A percentile compares a stretch with the other conserved stretches of the same genome.
phyloP scores from a whole-genome alignment of 2,888 invertebrate species.

The Helobdella robusta region DNA sequence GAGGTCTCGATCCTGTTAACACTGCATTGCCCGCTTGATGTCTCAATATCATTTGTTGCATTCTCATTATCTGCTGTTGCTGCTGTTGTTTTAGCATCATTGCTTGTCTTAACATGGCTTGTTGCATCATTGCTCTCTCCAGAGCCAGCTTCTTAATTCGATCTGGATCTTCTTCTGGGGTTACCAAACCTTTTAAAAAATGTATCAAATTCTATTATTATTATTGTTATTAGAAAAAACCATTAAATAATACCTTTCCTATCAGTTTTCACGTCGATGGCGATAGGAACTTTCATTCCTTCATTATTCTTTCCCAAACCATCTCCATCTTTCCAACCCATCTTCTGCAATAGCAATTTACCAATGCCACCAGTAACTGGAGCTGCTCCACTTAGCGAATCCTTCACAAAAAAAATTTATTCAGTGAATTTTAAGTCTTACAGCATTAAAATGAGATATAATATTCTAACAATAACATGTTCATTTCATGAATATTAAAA shows the following conservation, averaged over 20 bases:
- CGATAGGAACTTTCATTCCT: constrained; percentile 76
- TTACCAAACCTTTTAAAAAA: constrained; percentile 10
- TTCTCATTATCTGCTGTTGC: constrained; percentile 9
- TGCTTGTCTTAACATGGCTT: constrained; percentile 17
- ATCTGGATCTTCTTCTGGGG: constrained; percentile 20
- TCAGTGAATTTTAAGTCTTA: no score
- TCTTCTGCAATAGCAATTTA: constrained; percentile 88
- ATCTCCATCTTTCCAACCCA: constrained; percentile 96
- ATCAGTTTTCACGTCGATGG: constrained; percentile 89
- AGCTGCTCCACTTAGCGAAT: constrained; percentile 78
- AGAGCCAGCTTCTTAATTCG: constrained; percentile 12
- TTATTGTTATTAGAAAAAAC: not conserved
- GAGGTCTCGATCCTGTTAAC: not conserved
- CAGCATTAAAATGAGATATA: no score
- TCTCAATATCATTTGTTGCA: constrained; percentile 16
- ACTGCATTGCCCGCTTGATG: not conserved
- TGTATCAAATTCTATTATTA: not conserved
- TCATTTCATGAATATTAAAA: no score
- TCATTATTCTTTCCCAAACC: constrained; percentile 91
- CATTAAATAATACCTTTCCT: constrained; percentile 62
- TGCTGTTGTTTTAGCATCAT: not conserved
- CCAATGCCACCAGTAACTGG: constrained; percentile 91
- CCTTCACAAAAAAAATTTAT: constrained; percentile 57
- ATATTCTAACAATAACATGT: no score
- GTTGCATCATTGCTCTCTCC: constrained; percentile 20